Conservation (phyloP, 2,888 invertebrate species). For the Apamea sordens region DNA sequence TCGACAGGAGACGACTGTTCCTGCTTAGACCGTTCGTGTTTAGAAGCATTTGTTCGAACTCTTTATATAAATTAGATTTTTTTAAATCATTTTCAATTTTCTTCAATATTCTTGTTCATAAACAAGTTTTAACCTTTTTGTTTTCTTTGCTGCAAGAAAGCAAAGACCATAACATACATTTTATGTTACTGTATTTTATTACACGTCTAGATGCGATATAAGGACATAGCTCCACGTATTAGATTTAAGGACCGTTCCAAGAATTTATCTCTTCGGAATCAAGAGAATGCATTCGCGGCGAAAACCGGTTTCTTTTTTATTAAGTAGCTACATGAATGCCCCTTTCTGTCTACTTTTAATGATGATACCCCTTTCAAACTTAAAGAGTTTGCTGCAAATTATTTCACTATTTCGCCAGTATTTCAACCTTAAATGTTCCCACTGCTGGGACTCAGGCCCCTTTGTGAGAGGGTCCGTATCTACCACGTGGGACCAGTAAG, state of each 20-base stretch:
- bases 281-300: background rate
- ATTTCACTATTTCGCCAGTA: background rate
- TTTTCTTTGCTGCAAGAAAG: background rate
- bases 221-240: constrained; percentile 35
- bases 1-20: too few relatives aligned
- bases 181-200: constrained; percentile 7
- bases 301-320: background rate
- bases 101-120: background rate
- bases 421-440: background rate
- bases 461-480: too few relatives aligned
- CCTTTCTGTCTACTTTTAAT: constrained; percentile 15
- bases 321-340: background rate
- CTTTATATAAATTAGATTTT: too few relatives aligned
- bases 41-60: too few relatives aligned
- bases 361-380: background rate
- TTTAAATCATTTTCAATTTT: background rate
- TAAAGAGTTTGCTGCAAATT: too few relatives aligned
- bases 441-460: too few relatives aligned
- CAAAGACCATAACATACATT: background rate
- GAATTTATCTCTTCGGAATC: constrained; percentile 22
- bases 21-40: too few relatives aligned
- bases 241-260: constrained; percentile 14
- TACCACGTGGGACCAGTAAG: too few relatives aligned
- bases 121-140: background rate
- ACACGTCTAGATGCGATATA: background rate